phyloP scores from a whole-genome alignment of 37 sponge, comb jelly and placozoan genomes.

The Aplysina aerophoba region DNA sequence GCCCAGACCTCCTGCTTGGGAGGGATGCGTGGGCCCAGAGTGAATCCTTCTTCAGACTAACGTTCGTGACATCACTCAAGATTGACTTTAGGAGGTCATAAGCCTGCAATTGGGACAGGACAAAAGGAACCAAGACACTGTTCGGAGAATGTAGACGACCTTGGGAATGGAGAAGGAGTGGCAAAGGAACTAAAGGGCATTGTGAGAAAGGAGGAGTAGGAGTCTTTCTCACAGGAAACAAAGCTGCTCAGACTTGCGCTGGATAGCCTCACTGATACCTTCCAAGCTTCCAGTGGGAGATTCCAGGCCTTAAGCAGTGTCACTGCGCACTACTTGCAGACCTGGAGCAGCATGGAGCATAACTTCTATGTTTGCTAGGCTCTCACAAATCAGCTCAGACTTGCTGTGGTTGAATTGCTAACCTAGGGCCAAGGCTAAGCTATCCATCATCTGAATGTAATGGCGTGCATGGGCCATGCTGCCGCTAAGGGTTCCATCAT shows the following conservation, averaged over 20 bases:
- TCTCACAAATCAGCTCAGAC: conserved; percentile 31
- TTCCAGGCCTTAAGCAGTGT: conserved; percentile 6
- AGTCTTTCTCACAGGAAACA: conserved; percentile 6
- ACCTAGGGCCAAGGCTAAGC: conserved; percentile 12
- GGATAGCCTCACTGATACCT: not conserved
- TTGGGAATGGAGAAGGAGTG: too few relatives aligned
- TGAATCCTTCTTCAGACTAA: too few relatives aligned
- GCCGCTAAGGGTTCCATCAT: conserved; percentile 35
- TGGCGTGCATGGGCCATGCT: not conserved
- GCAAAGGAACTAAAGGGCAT: too few relatives aligned
- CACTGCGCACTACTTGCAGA: not conserved
- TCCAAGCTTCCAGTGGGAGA: conserved; percentile 11
- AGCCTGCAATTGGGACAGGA: too few relatives aligned
- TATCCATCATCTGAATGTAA: not conserved
- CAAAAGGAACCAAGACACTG: too few relatives aligned
- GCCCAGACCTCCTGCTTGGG: too few relatives aligned
- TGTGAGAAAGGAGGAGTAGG: too few relatives aligned
- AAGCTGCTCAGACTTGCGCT: conserved; percentile 1
- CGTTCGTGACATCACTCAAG: too few relatives aligned
- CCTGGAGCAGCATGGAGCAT: conserved; percentile 12
- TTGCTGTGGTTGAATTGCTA: conserved; percentile 18
- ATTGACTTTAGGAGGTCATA: too few relatives aligned
- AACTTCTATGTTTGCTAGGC: not conserved
- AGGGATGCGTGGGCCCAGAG: too few relatives aligned
- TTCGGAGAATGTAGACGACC: too few relatives aligned